Percentiles rank a stretch among this genome's conserved stretches.
phyloP scores from a whole-genome alignment of 2,888 invertebrate genomes.

The Lordiphosa andalusiaca region DNA sequence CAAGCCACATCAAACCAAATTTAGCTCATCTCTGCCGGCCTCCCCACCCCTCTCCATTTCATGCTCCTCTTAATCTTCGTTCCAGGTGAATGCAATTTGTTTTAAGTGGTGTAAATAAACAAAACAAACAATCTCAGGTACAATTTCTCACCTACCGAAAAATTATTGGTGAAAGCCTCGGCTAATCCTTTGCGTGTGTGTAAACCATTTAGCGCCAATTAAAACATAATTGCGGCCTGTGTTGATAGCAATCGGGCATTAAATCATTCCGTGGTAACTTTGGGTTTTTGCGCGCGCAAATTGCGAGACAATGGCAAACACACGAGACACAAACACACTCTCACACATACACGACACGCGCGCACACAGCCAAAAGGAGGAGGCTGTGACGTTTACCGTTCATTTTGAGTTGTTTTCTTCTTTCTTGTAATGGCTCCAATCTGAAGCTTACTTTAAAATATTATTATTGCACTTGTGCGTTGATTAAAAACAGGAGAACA shows the following conservation, averaged over 20 bases:
- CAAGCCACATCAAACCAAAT: no score
- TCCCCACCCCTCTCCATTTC: no score
- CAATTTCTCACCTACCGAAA: conserved; percentile 39
- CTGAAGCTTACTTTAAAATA: conserved; percentile 42
- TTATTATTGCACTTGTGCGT: conserved; percentile 46
- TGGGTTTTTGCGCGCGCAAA: conserved; percentile 46
- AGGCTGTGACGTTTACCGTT: conserved; percentile 18
- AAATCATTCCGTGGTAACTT: conserved; percentile 51
- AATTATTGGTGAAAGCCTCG: conserved; percentile 19
- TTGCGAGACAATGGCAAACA: conserved; percentile 34
- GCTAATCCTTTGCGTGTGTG: conserved; percentile 62
- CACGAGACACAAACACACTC: conserved; percentile 12
- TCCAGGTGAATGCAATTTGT: not conserved
- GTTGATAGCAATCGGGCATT: conserved; percentile 61
- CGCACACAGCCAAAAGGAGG: conserved; percentile 31
- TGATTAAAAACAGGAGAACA: conserved; percentile 34
- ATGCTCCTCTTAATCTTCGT: not conserved
- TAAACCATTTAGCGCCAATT: conserved; percentile 69
- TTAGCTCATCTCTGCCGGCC: not conserved
- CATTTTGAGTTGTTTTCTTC: not conserved
- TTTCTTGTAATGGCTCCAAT: conserved; percentile 33
- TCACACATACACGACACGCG: conserved; percentile 15
- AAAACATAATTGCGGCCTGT: conserved; percentile 69
- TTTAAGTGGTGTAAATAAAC: not conserved
- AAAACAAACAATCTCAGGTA: not conserved